phyloP scores from a whole-genome alignment of 2,113 vertebrate genomes.

The Podiceps cristatus region DNA sequence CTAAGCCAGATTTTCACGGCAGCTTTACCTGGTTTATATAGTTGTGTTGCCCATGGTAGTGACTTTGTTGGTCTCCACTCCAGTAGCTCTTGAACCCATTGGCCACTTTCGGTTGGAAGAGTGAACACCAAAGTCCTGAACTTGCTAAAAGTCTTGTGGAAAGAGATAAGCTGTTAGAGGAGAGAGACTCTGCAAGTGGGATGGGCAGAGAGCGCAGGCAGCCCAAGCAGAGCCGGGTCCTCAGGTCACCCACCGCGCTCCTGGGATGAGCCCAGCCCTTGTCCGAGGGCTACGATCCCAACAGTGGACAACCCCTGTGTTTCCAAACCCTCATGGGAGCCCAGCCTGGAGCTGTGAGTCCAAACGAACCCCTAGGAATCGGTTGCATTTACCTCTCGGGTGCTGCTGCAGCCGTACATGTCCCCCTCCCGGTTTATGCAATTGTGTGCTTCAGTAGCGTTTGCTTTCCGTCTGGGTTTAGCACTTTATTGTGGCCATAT shows the following conservation, averaged over 20 bases:
- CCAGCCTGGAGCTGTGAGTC: not conserved
- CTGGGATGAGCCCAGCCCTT: not conserved
- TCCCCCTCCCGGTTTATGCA: fast-evolving
- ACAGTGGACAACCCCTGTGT: not conserved
- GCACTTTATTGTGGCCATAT: not conserved
- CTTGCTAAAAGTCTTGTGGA: not conserved
- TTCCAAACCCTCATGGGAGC: fast-evolving
- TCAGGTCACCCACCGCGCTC: not conserved
- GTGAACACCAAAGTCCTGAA: not conserved
- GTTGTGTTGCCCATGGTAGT: fast-evolving
- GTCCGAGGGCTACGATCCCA: not conserved
- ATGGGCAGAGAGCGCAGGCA: not conserved
- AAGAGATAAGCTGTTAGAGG: not conserved
- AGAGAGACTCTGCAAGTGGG: too few species aligned
- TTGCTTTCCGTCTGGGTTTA: not conserved
- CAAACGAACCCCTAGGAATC: not conserved
- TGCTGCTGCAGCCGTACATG: fast-evolving
- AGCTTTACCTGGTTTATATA: not conserved
- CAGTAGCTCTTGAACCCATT: not conserved
- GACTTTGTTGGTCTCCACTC: not conserved
- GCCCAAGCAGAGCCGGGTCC: not conserved
- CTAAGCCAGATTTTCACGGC: not conserved
- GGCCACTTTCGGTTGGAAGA: not conserved
- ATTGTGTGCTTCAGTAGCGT: fast-evolving
- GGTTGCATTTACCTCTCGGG: not conserved